Base-by-base conservation (phyloP, 35 echinoderm and acorn worm species). In the Ptychodera flava region DNA sequence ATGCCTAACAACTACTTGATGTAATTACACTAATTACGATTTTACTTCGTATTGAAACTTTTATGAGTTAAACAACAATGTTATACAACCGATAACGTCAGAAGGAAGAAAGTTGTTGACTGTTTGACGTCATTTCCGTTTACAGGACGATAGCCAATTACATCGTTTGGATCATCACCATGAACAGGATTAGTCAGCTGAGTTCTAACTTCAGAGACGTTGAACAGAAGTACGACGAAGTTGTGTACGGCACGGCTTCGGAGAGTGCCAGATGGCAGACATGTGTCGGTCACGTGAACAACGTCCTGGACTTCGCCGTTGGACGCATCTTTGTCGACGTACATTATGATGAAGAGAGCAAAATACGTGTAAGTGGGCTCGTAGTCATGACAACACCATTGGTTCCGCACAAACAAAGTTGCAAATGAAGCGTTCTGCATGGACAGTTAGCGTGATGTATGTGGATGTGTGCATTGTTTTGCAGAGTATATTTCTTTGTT, bases 321-420 rank as follows among this genome's bases (percentile, higher is more conserved):
- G 94, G 94, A 31, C 79, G 91, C 36, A 86, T 96, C 84, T 96
- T 92, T 81, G 94, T 96, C 0, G 79, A 82, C 35, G 88, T 92
- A 76, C 83, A 92, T 35, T 96, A 92, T 31, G 88, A 83, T 28
- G 94, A 76, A 27, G 85, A 81, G 16, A 92, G 91, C 84, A 96
- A 96, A 84, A 85, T 85, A 79, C 92, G 92, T 33, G 94, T 96
- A 85, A 83, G 88, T 90, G 31, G 2, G 14, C n/a, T 33, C 15
- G 33, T 15, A 15, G 15, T 16, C 27, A 16, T 81, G 80, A 27
- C 15, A 16, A 32, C 33, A 81, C 80, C 16, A 15, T 81, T 16
- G 15, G n/a, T n/a, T n/a, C n/a, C n/a, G n/a, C n/a, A n/a, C n/a
- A n/a, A n/a, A n/a, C n/a, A n/a, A n/a, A n/a, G n/a, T n/a, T n/a